Percentiles rank a stretch among this genome's conserved stretches.
These are phyloP conservation scores for Pseudopipra pipra DNA, from an alignment of 2,113 vertebrate species.

Conservation along the genomic window DNA sequence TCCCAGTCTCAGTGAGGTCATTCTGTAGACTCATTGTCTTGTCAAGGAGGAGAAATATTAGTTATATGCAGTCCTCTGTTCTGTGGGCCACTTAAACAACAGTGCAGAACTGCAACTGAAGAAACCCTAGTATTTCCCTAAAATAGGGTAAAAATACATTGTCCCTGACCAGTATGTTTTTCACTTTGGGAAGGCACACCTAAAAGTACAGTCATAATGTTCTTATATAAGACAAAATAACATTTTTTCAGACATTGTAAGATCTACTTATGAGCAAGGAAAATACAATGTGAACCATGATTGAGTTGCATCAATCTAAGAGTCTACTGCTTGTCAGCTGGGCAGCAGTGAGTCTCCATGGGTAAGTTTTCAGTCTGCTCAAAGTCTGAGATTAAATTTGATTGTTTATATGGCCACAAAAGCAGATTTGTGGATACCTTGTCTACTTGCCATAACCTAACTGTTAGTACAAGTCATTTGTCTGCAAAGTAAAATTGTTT, in stretches of 20 bases:
- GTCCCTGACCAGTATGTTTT: not conserved
- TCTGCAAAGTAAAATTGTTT: not conserved
- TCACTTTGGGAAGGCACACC: not conserved
- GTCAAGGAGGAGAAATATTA: not conserved
- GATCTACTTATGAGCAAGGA: not conserved
- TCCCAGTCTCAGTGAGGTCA: not conserved
- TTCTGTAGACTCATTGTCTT: not conserved
- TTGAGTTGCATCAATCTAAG: not conserved
- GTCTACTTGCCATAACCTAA: not conserved
- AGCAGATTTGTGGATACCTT: not conserved
- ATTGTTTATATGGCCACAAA: not conserved
- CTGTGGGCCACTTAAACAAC: not conserved
- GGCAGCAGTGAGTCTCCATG: not conserved
- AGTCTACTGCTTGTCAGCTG: not conserved
- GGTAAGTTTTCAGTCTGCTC: not conserved
- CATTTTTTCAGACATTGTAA: not conserved
- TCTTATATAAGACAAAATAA: not conserved
- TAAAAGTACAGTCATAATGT: not conserved
- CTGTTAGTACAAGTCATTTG: not conserved
- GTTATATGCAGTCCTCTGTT: not conserved
- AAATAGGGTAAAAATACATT: not conserved
- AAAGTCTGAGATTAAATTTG: not conserved
- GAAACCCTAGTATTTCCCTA: fast-evolving
- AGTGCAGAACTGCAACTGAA: not conserved
- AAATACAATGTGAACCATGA: fast-evolving